Evolutionary conservation across 2,888 invertebrate genomes (phyloP).

Genomic region (Zygaena filipendulae): DNA sequence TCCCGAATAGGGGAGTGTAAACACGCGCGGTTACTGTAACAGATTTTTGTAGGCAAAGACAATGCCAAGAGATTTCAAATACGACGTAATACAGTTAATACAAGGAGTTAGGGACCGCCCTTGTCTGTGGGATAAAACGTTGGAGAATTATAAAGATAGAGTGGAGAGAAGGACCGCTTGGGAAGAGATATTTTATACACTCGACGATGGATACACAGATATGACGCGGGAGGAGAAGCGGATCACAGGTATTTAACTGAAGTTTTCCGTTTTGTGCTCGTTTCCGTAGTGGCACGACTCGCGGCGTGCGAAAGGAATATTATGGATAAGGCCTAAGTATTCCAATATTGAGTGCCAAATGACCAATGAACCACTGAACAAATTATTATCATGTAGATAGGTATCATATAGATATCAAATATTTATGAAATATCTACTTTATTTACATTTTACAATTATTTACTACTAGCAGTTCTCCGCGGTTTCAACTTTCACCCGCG

Average conservation of each 20-base stretch:
- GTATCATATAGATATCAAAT: too few relatives aligned
- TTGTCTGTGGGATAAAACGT: slow-evolving; percentile 50
- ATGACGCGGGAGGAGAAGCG: slow-evolving; percentile 39
- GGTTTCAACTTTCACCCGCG: too few relatives aligned
- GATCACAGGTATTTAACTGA: slow-evolving; percentile 32
- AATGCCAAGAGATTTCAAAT: slow-evolving; percentile 46
- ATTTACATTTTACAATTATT: too few relatives aligned
- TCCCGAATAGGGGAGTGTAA: slow-evolving; percentile 29
- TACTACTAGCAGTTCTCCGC: too few relatives aligned
- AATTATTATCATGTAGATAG: too few relatives aligned
- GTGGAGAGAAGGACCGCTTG: slow-evolving; percentile 43
- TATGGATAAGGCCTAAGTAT: too few relatives aligned
- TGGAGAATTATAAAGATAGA: slow-evolving; percentile 49
- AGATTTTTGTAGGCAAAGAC: too few relatives aligned
- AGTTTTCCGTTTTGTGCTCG: slow-evolving; percentile 9
- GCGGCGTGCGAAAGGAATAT: too few relatives aligned
- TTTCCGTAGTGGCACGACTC: slow-evolving; percentile 8
- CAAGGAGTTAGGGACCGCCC: slow-evolving; percentile 34
- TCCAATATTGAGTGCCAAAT: too few relatives aligned
- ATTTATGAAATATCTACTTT: too few relatives aligned
- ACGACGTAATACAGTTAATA: slow-evolving; percentile 38
- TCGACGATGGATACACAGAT: slow-evolving; percentile 40
- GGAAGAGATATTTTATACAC: slow-evolving; percentile 42
- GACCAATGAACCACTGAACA: too few relatives aligned
- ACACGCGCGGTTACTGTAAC: too few relatives aligned